Conservation (phyloP, 1,140 invertebrate species). For the Pseudomyrmex concolor region DNA sequence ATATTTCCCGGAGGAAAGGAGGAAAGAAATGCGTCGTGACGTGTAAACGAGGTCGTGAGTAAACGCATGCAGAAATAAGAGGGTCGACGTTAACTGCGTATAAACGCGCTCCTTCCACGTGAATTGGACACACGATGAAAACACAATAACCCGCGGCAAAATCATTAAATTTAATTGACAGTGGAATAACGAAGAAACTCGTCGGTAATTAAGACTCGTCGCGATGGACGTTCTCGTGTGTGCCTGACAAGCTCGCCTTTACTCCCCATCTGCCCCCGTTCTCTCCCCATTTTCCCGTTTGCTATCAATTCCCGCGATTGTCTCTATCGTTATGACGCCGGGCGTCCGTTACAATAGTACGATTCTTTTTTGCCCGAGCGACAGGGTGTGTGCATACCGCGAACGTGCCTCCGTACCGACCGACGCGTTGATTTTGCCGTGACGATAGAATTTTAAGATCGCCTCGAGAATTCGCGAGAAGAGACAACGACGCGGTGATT, state of each 20-base stretch:
- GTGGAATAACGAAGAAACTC: conserved; percentile 74
- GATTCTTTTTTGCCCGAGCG: conserved; percentile 16
- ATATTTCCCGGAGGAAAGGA: not conserved
- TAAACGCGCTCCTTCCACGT: conserved; percentile 9
- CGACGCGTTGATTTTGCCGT: not conserved
- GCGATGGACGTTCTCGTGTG: conserved; percentile 17
- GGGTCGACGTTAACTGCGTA: conserved; percentile 17
- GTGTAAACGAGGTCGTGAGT: not conserved
- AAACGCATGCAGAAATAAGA: conserved; percentile 27
- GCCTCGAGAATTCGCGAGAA: not conserved
- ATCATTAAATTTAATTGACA: conserved; percentile 79
- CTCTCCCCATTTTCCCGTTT: conserved; percentile 6
- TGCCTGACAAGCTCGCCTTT: conserved; percentile 27
- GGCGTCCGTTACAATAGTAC: not conserved
- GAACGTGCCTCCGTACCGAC: conserved; percentile 10
- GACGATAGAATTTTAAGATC: conserved; percentile 10
- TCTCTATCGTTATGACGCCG: conserved; percentile 25
- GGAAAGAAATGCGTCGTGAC: not conserved
- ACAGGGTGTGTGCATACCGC: not conserved
- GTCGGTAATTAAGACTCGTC: conserved; percentile 70
- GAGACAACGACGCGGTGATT: not conserved
- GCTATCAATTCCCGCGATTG: conserved; percentile 42
- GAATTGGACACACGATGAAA: conserved; percentile 30
- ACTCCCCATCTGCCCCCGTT: no score
- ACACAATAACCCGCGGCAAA: conserved; percentile 61